A percentile compares a stretch with the other conserved stretches of the same genome.
These are phyloP conservation scores for Hylaeus volcanicus DNA, from an alignment of 1,140 invertebrate species.

Conservation along the genomic window DNA sequence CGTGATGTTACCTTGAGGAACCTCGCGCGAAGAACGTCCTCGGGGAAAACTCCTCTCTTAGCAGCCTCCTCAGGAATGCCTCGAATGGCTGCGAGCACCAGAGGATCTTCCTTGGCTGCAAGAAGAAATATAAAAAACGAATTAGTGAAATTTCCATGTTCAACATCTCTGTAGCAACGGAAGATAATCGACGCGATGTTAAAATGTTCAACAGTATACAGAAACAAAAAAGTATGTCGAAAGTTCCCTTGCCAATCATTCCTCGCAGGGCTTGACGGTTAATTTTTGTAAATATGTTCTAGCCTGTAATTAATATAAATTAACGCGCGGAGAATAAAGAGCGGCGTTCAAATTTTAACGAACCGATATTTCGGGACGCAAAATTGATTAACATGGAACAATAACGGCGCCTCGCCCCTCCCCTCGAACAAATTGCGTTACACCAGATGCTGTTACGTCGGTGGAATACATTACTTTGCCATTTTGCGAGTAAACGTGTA, in stretches of 20 bases:
- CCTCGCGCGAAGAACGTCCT: slow-evolving; percentile 90
- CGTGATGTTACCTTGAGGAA: slow-evolving; percentile 86
- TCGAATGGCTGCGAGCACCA: slow-evolving; percentile 87
- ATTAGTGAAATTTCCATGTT: background rate
- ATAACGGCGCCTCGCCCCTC: background rate
- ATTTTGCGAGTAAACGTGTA: slow-evolving; percentile 25
- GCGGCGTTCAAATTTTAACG: background rate
- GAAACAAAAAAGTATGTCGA: too few species aligned
- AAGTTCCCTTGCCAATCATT: too few species aligned
- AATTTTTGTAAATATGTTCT: too few species aligned
- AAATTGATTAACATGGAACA: slow-evolving; percentile 40
- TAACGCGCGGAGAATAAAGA: background rate
- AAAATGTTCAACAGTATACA: too few species aligned
- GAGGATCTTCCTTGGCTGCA: slow-evolving; percentile 83
- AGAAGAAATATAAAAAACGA: slow-evolving; percentile 53
- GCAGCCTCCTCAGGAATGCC: slow-evolving; percentile 89
- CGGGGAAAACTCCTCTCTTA: slow-evolving; percentile 91
- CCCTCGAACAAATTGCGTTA: slow-evolving; percentile 36
- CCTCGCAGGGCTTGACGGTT: too few species aligned
- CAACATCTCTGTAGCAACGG: background rate
- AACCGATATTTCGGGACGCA: slow-evolving; percentile 7
- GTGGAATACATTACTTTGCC: slow-evolving; percentile 35
- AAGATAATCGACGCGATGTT: too few species aligned
- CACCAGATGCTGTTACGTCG: slow-evolving; percentile 38
- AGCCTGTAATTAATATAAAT: too few species aligned